These are phyloP conservation scores for Gymnodraco acuticeps DNA, from an alignment of 2,797 vertebrate species.

Conservation along the genomic window DNA sequence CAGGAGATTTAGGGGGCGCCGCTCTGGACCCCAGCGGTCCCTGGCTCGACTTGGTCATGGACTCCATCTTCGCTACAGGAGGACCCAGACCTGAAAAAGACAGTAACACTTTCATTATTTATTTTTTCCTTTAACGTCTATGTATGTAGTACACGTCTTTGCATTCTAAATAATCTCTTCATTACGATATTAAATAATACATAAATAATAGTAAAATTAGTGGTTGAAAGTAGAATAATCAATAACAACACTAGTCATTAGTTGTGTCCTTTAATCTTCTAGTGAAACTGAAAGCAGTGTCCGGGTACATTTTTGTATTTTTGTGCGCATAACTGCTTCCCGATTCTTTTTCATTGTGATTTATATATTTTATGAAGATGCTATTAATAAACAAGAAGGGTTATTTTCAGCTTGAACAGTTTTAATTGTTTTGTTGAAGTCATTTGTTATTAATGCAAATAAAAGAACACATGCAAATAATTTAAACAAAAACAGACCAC, in stretches of 20 bases:
- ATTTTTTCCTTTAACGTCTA: neutral
- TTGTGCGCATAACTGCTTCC: neutral
- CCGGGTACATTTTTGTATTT: neutral
- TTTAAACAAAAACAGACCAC: neutral
- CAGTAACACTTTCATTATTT: neutral
- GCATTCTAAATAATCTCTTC: too few species aligned
- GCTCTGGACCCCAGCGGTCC: constrained; percentile 79
- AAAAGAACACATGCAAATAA: neutral
- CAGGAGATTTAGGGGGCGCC: constrained; percentile 86
- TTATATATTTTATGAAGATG: neutral
- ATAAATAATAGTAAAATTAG: too few species aligned
- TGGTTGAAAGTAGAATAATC: too few species aligned
- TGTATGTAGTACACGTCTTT: too few species aligned
- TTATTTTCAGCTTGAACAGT: neutral
- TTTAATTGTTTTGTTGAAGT: neutral
- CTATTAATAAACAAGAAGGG: neutral
- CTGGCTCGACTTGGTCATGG: constrained; percentile 86
- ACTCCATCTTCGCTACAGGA: constrained; percentile 90
- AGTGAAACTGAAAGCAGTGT: neutral
- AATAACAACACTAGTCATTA: too few species aligned
- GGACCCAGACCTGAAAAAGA: constrained; percentile 82
- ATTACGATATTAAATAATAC: too few species aligned
- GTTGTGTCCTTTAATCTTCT: too few species aligned
- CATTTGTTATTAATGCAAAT: neutral
- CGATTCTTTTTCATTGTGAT: neutral